A percentile compares a stretch with the other conserved stretches of the same genome.
Evolutionary conservation across 2,113 vertebrate genomes (phyloP).

Genomic region (Tamias sibiricus): DNA sequence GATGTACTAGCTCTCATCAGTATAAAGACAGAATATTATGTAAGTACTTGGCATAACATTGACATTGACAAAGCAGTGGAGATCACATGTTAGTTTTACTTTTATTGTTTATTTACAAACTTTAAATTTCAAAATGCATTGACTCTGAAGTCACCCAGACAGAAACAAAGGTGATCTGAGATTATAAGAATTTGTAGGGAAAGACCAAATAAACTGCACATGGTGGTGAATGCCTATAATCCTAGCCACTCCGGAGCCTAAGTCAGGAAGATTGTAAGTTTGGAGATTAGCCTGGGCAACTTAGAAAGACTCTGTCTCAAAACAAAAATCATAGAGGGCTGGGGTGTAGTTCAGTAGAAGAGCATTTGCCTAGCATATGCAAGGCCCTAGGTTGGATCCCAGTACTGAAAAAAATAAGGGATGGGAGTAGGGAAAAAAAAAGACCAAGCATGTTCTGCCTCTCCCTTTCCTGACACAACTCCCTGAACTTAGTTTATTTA

Average conservation of each 20-base stretch:
- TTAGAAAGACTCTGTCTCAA: too few relatives aligned
- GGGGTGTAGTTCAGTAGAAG: too few relatives aligned
- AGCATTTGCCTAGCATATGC: too few relatives aligned
- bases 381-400: too few relatives aligned
- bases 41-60: neutral
- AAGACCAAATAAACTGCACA: neutral
- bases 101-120: neutral
- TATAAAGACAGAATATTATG: neutral
- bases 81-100: constrained; percentile 12
- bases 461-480: neutral
- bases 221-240: too few relatives aligned
- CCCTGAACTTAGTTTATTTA: neutral
- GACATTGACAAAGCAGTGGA: neutral
- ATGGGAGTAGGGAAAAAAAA: neutral
- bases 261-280: too few relatives aligned
- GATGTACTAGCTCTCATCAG: neutral
- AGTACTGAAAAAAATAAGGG: too few relatives aligned
- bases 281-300: too few relatives aligned
- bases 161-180: neutral
- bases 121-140: constrained; percentile 8
- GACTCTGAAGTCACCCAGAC: neutral
- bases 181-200: neutral
- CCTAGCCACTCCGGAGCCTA: too few relatives aligned
- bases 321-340: too few relatives aligned
- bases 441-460: neutral